Conservation (phyloP, 1,140 invertebrate species). For the Drosophila nigrodunni region DNA sequence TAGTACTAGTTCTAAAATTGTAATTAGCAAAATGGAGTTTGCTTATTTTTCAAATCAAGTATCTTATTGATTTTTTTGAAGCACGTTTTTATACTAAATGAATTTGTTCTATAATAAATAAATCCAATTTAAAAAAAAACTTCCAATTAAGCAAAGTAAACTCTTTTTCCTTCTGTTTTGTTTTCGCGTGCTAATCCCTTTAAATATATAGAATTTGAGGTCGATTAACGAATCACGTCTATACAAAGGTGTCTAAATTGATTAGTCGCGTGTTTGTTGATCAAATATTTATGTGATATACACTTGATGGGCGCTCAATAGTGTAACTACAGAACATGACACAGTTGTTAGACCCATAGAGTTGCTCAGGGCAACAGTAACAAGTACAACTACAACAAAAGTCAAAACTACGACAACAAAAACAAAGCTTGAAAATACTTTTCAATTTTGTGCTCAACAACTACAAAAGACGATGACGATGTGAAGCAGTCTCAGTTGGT, state of each 20-base stretch:
- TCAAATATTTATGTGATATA: constrained; percentile 40
- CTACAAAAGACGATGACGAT: constrained; percentile 46
- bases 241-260: constrained; percentile 22
- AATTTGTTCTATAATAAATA: too few species aligned
- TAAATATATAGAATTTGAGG: constrained; percentile 2
- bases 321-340: constrained; percentile 30
- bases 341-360: constrained; percentile 45
- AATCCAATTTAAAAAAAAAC: too few species aligned
- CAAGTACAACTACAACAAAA: constrained; percentile 31
- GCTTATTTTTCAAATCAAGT: too few species aligned
- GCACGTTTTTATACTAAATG: too few species aligned
- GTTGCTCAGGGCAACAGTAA: constrained; percentile 33
- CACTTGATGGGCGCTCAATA: constrained; percentile 31
- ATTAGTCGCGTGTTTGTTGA: constrained; percentile 22
- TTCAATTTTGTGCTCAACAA: constrained; percentile 83
- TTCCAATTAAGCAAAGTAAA: neutral
- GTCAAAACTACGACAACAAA: neutral
- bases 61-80: too few species aligned
- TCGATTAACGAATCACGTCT: constrained; percentile 20
- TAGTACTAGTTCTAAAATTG: too few species aligned
- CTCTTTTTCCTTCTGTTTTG: neutral
- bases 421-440: constrained; percentile 73
- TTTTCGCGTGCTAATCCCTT: neutral
- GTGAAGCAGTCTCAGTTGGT: constrained; percentile 26
- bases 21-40: too few species aligned